Conservation (phyloP, 2,888 invertebrate species). For the Drosophila koepferae region DNA sequence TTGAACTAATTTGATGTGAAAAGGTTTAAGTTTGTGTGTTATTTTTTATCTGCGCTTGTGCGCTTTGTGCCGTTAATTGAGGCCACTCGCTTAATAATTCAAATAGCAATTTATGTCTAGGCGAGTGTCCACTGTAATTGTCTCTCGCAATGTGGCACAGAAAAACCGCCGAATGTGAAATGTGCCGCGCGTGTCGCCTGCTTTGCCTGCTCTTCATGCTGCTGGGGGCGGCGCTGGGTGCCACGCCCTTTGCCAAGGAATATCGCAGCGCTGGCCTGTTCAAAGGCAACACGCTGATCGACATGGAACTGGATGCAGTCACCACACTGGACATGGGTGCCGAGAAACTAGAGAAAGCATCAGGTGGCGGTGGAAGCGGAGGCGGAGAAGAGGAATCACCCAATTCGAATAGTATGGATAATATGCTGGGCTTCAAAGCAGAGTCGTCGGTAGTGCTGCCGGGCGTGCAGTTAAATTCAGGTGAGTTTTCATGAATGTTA, state of each 20-base stretch:
- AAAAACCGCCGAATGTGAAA: slow-evolving; percentile 56
- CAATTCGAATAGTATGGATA: slow-evolving; percentile 32
- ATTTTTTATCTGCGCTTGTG: slow-evolving; percentile 3
- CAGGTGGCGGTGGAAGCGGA: slow-evolving; percentile 13
- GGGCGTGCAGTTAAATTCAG: slow-evolving; percentile 71
- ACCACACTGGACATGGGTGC: slow-evolving; percentile 63
- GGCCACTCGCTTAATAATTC: slow-evolving; percentile 58
- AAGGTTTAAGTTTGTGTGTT: slow-evolving; percentile 50
- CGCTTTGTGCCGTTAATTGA: slow-evolving; percentile 66
- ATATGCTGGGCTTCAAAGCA: slow-evolving; percentile 54
- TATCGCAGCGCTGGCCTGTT: slow-evolving; percentile 74
- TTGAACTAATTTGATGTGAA: slow-evolving; percentile 64
- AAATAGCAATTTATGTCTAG: slow-evolving; percentile 43
- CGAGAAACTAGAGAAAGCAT: slow-evolving; percentile 54
- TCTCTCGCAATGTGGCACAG: slow-evolving; percentile 50
- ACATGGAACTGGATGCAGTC: slow-evolving; percentile 71
- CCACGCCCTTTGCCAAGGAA: slow-evolving; percentile 74
- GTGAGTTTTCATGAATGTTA: slow-evolving; percentile 43
- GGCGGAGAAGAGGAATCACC: not conserved
- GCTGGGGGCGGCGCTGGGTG: slow-evolving; percentile 53
- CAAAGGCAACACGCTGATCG: slow-evolving; percentile 78
- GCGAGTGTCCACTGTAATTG: slow-evolving; percentile 35
- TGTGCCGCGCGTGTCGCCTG: slow-evolving; percentile 41
- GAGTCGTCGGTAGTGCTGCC: slow-evolving; percentile 70
- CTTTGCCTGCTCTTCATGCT: slow-evolving; percentile 45